Conservation (phyloP, 2,113 vertebrate species). For the Oreochromis niloticus region DNA sequence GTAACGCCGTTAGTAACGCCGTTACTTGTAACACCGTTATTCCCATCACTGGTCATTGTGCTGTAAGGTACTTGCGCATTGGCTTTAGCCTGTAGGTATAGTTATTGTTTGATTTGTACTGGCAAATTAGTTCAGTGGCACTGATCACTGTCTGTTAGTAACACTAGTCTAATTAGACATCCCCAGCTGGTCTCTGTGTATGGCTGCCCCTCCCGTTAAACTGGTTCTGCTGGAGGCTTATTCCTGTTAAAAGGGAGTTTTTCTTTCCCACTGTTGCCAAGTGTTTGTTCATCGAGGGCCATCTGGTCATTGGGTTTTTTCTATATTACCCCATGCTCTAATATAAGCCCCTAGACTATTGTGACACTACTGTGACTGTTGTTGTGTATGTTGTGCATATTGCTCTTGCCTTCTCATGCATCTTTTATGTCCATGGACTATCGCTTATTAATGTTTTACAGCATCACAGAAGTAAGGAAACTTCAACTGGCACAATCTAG, state of each 20-base stretch:
- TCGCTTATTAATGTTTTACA: neutral
- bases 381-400: neutral
- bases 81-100: neutral
- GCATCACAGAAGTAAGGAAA: neutral
- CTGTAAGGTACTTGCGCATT: fast-evolving
- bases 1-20: too few species aligned
- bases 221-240: neutral
- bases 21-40: too few species aligned
- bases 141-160: neutral
- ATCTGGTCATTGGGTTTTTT: neutral
- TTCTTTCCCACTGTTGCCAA: neutral
- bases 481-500: neutral
- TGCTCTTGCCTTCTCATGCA: neutral
- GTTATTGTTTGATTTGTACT: neutral
- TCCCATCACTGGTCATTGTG: neutral
- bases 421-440: neutral
- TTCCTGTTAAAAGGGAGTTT: neutral
- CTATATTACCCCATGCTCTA: fast-evolving
- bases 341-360: neutral
- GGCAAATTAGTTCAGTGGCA: neutral
- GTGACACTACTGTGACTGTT: neutral
- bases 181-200: neutral
- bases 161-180: neutral
- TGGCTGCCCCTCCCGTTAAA: fast-evolving
- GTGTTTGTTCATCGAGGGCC: neutral